Percentiles rank a stretch among this genome's conserved stretches.
Conservation (phyloP, 2,888 invertebrate genomes). For the Liodrosophila aerea region DNA sequence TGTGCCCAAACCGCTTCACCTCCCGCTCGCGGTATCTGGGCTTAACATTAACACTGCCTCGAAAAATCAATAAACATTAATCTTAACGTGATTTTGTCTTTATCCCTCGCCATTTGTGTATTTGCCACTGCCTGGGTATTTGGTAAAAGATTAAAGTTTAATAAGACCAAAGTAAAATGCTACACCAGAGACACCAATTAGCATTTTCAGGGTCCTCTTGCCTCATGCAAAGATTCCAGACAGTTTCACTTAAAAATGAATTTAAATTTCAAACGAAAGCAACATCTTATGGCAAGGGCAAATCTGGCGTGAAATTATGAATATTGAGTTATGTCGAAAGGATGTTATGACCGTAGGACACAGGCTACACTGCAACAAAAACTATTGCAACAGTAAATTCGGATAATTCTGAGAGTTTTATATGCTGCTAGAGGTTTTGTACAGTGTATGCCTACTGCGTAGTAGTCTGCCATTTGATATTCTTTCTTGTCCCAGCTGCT, state of each 20-base stretch:
- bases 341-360: too few species aligned
- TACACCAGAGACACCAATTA: constrained; percentile 37
- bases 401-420: too few species aligned
- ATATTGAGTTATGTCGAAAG: too few species aligned
- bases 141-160: constrained; percentile 65
- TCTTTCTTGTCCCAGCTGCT: background rate
- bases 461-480: constrained; percentile 4
- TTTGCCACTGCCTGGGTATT: constrained; percentile 44
- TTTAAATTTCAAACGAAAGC: constrained; percentile 1
- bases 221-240: constrained; percentile 3
- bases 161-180: constrained; percentile 30
- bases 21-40: background rate
- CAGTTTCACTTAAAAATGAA: constrained; percentile 17
- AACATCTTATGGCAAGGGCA: too few species aligned
- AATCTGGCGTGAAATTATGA: too few species aligned
- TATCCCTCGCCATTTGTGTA: constrained; percentile 70
- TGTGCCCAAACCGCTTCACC: constrained; percentile 14
- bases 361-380: too few species aligned
- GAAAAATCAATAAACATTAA: constrained; percentile 73
- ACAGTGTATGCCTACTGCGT: constrained; percentile 2
- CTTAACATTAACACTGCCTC: constrained; percentile 56
- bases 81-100: constrained; percentile 72
- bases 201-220: constrained; percentile 24
- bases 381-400: too few species aligned
- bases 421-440: background rate